These are phyloP conservation scores for Bombus affinis DNA, from an alignment of 1,140 invertebrate genomes.

Conservation along the genomic window DNA sequence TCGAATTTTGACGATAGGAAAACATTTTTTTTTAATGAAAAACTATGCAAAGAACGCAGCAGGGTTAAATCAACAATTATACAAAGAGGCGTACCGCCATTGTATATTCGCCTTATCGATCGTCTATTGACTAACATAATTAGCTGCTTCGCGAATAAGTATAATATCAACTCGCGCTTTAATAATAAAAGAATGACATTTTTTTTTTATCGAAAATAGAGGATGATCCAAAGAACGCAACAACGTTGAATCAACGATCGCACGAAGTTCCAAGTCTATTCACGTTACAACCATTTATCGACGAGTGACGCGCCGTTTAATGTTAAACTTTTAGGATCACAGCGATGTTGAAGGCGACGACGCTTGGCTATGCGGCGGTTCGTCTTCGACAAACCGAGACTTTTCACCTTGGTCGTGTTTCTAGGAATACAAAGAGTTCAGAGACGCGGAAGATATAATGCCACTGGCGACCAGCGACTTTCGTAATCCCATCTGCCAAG, in stretches of 20 bases:
- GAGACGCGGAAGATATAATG: conserved; percentile 93
- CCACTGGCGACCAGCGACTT: conserved; percentile 91
- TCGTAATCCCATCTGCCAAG: conserved; percentile 89
- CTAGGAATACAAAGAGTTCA: conserved; percentile 94
- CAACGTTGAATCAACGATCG: not conserved
- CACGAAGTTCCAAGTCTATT: not conserved
- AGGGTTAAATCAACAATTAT: too few species aligned
- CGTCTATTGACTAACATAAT: too few species aligned
- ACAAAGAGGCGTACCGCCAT: too few species aligned
- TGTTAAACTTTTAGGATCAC: conserved; percentile 10
- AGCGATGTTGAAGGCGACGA: conserved; percentile 6
- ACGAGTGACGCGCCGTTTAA: not conserved
- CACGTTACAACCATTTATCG: not conserved
- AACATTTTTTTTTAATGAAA: too few species aligned
- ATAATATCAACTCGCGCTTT: too few species aligned
- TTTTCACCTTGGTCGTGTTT: conserved; percentile 66
- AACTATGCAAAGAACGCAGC: too few species aligned
- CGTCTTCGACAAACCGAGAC: conserved; percentile 29
- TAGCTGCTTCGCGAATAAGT: too few species aligned
- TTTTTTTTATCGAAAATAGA: too few species aligned
- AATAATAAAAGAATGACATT: too few species aligned
- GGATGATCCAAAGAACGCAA: too few species aligned
- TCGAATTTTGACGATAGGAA: too few species aligned
- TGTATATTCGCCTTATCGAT: too few species aligned
- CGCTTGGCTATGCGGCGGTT: not conserved